A percentile compares a stretch with the other conserved stretches of the same genome.
Conservation (phyloP, 2,113 vertebrate genomes). For the Bombycilla garrulus region DNA sequence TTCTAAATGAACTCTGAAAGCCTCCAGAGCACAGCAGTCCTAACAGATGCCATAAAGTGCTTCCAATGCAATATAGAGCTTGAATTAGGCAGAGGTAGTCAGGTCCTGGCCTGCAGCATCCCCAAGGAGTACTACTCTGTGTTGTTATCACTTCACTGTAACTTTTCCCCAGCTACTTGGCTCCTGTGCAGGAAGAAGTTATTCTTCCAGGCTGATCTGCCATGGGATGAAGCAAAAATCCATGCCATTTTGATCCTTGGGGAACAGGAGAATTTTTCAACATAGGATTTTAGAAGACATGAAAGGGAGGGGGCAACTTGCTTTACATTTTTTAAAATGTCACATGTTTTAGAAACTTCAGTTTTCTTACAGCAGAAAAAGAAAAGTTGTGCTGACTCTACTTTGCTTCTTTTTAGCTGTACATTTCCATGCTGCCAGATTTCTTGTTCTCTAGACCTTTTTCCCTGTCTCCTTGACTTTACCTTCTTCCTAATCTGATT, state of each 20-base stretch:
- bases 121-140: neutral
- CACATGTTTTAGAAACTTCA: neutral
- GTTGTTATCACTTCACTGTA: neutral
- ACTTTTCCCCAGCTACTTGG: neutral
- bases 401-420: neutral
- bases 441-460: neutral
- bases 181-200: neutral
- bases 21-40: neutral
- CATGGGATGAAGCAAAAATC: neutral
- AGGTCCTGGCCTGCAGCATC: neutral
- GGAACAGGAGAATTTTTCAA: neutral
- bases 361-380: neutral
- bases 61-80: neutral
- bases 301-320: neutral
- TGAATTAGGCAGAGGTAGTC: neutral
- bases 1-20: neutral
- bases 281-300: neutral
- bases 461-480: neutral
- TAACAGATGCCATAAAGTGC: neutral
- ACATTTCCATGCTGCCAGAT: neutral
- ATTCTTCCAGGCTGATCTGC: neutral
- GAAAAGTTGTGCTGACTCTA: neutral
- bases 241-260: neutral
- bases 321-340: neutral
- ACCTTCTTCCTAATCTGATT: neutral